A percentile compares a stretch with the other conserved stretches of the same genome.
Conservation (phyloP, 2,888 invertebrate genomes). For the Zaprionus bogoriensis region DNA sequence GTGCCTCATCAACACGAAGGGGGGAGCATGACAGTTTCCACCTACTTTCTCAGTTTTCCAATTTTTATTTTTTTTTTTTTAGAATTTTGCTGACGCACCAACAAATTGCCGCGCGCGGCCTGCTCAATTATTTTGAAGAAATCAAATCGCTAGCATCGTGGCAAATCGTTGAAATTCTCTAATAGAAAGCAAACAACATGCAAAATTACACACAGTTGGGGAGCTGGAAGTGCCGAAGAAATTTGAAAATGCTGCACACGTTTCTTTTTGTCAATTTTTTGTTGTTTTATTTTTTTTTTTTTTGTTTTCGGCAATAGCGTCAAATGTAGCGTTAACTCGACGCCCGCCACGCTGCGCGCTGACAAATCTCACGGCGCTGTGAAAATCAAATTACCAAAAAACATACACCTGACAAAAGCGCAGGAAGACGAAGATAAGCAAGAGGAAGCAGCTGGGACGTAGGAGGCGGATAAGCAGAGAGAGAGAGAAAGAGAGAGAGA, state of each 20-base stretch:
- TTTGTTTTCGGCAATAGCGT: slow-evolving; percentile 45
- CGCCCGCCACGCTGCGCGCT: slow-evolving; percentile 20
- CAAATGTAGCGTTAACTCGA: slow-evolving; percentile 73
- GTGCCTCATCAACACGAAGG: slow-evolving; percentile 51
- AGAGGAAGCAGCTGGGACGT: no score
- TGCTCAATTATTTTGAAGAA: slow-evolving; percentile 39
- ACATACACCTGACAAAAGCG: slow-evolving; percentile 12
- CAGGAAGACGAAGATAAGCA: not conserved
- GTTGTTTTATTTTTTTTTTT: no score
- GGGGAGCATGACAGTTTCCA: slow-evolving; percentile 11
- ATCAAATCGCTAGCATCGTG: no score
- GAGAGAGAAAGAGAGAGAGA: not conserved
- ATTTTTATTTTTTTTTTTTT: not conserved
- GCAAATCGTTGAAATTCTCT: slow-evolving; percentile 57
- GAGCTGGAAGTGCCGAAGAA: not conserved
- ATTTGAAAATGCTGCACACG: slow-evolving; percentile 67
- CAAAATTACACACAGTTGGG: slow-evolving; percentile 32
- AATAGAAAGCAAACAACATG: slow-evolving; percentile 63
- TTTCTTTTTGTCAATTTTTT: slow-evolving; percentile 42
- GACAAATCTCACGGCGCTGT: slow-evolving; percentile 56
- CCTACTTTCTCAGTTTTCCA: not conserved
- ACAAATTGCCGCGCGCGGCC: slow-evolving; percentile 41
- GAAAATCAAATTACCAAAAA: slow-evolving; percentile 72
- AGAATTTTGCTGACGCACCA: not conserved
- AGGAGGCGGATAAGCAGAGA: not conserved